These are phyloP conservation scores for Sinocyclocheilus anophthalmus DNA, from an alignment of 2,113 vertebrate genomes.

Conservation along the genomic window DNA sequence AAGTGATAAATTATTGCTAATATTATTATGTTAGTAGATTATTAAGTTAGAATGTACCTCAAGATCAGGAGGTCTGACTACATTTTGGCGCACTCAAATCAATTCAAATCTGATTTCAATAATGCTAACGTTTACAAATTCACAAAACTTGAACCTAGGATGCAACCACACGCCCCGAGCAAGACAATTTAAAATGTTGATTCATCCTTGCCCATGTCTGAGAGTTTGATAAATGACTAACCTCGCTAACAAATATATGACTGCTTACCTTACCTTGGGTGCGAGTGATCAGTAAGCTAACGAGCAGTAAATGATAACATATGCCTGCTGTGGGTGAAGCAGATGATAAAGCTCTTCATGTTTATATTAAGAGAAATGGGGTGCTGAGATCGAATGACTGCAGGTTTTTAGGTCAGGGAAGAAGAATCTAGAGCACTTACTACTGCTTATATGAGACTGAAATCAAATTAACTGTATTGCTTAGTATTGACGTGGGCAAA, in stretches of 20 bases:
- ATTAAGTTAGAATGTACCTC: not conserved
- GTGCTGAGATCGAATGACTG: not conserved
- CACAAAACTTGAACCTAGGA: not conserved
- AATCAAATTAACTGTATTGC: not conserved
- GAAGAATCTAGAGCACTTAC: slow-evolving; percentile 37
- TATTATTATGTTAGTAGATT: not conserved
- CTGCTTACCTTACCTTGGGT: not conserved
- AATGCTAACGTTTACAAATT: not conserved
- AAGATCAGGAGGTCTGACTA: not conserved
- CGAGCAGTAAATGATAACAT: slow-evolving; percentile 19
- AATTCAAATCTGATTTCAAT: not conserved
- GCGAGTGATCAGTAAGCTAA: not conserved
- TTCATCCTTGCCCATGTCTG: not conserved
- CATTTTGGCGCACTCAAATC: not conserved
- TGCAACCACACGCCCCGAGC: not conserved
- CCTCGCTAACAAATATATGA: slow-evolving; percentile 8
- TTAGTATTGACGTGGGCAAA: not conserved
- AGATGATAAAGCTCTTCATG: slow-evolving; percentile 22
- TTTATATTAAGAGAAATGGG: slow-evolving; percentile 33
- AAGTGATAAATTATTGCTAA: not conserved
- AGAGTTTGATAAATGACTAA: slow-evolving; percentile 19
- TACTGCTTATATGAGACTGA: not conserved
- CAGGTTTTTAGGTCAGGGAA: slow-evolving; percentile 26
- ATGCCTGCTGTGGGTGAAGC: slow-evolving; percentile 1
- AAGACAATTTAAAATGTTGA: not conserved